Base-by-base conservation (phyloP, 2,888 invertebrate species). In the Punctoribates punctum region DNA sequence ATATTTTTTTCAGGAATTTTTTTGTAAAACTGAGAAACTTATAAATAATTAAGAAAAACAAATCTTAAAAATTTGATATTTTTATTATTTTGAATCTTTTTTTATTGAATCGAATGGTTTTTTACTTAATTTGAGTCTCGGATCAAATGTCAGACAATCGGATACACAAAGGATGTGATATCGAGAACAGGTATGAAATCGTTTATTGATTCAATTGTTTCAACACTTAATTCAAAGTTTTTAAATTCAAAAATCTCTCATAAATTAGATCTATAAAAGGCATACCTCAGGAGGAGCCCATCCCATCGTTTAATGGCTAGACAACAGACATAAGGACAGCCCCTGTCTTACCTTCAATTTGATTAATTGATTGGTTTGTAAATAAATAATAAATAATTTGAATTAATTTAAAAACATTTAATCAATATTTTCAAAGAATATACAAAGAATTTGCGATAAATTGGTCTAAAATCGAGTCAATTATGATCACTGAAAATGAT, bases 401-500 rank as follows among this genome's bases (percentile, higher is more conserved):
- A 34, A 6, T 34, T 34, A 34, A 6, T 6, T 34, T 34, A 4
- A 34, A 34, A 6, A 34, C 8, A 34, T 34, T 34, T 51, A 51
- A 51, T 51, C 4, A 51, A 51, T 51, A n/a, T n/a, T n/a, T 51
- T 51, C 15, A 51, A 4, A 4, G 4, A 17, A 8, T 51, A 51
- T 51, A 15, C 15, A 51, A 51, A 51, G 17, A 17, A 17, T n/a
- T 4, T 51, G n/a, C 3, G 13, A 51, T 51, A 51, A 51, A 4
- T n/a, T n/a, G 13, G 15, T 8, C 4, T 13, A 51, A 27, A 11
- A 27, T 60, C 1, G 9, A 27, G 8, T 60, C 29, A 57, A 57
- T 74, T 74, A 29, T 57, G 75, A 78, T 89, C 89, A 80, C 87
- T 90, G 82, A 96, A 91, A 27, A 97, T 90, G 74, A 96, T 87